Evolutionary conservation across 2,888 invertebrate species (phyloP).

Genomic region (Tipula vernalis): DNA sequence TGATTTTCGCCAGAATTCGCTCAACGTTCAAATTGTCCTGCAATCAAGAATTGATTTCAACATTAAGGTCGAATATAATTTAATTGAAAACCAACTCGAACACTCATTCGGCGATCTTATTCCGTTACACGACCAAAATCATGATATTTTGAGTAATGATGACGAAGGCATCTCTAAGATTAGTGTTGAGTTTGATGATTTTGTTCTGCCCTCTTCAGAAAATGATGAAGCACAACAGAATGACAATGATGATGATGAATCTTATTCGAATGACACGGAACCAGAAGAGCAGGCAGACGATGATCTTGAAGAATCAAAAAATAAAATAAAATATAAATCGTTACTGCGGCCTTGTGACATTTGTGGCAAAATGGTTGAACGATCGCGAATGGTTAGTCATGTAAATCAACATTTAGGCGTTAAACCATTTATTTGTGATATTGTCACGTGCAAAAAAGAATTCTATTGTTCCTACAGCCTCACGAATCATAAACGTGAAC

Average conservation of each 20-base stretch:
- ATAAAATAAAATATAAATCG: neutral
- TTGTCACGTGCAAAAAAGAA: neutral
- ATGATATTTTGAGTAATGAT: neutral
- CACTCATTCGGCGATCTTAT: neutral
- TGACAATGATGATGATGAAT: neutral
- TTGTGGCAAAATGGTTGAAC: constrained; percentile 13
- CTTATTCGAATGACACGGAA: neutral
- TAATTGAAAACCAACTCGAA: neutral
- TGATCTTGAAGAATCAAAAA: neutral
- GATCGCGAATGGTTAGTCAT: constrained; percentile 5
- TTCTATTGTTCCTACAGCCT: constrained; percentile 12
- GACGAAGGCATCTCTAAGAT: neutral
- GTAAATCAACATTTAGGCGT: constrained; percentile 11
- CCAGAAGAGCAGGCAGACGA: neutral
- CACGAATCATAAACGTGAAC: constrained; percentile 10
- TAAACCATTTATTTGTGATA: constrained; percentile 6
- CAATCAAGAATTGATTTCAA: neutral
- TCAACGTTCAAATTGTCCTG: neutral
- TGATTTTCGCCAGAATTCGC: neutral
- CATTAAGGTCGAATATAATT: neutral
- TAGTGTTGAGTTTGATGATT: neutral
- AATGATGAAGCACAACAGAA: neutral
- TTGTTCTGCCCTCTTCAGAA: neutral
- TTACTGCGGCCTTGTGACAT: constrained; percentile 12
- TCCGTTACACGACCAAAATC: neutral